Evolutionary conservation across 2,113 vertebrate genomes (phyloP), one percentile per base, ranked within the genome.

Genomic region (Maylandia zebra): DNA sequence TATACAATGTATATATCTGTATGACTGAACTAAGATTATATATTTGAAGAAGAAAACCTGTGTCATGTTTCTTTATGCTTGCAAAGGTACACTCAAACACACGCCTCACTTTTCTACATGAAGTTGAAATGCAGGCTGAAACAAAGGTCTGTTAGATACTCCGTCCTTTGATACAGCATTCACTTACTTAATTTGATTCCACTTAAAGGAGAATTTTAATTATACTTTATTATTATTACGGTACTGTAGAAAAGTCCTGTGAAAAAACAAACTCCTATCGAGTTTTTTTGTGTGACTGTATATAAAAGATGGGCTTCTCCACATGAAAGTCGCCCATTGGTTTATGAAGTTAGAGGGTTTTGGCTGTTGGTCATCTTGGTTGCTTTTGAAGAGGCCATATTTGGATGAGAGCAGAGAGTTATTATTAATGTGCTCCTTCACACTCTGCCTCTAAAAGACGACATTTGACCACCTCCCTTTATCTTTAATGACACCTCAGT

Each of bases 1-100:
- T 99, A 98, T 98, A 98, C 97, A 97, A 97, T 99, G 98, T 99
- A 98, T 99, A 99, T 99, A 99, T 97, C 97, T 99, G 97, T 98
- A 97, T 96, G 98, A 97, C 97, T 98, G 98, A 98, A 99, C 97
- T 98, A 98, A 99, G 97, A 99, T 98, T 99, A 98, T 99, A 99
- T 99, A 99, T 99, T 99, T 99, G 98, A 99, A 98, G 97, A 98
- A 98, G 97, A 97, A 93, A 93, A 81, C n/a, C 24, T 24, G 96
- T 94, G 84, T 96, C 90, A 1, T 96, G 92, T 61, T 92, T 94
- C 83, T 76, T 91, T 24, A 5, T 38, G 48, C 30, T 32, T 4
- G 36, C 4, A 12, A 7, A 0, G 0, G 2, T 2, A 13, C 17
- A 8, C 22, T n/a, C 74, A 24, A 12, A 71, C 12, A 50, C 4